phyloP scores from a whole-genome alignment of 1,140 invertebrate species.

The Bombus soroeensis region DNA sequence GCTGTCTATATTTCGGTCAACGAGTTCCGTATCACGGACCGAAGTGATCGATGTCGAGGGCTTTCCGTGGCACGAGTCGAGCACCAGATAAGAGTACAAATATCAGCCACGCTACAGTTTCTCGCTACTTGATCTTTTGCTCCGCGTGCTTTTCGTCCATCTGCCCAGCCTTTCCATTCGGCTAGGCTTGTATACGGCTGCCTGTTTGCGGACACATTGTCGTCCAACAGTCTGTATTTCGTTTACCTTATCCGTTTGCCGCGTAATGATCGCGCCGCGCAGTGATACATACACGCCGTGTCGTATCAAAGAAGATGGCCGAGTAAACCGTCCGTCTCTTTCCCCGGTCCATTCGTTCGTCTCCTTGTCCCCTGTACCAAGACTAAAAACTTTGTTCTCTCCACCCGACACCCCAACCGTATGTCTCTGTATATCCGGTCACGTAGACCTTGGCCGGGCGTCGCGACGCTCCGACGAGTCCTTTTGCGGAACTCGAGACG shows the following conservation, averaged over 20 bases:
- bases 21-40: slow-evolving; percentile 44
- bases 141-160: no score
- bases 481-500: slow-evolving; percentile 47
- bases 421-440: slow-evolving; percentile 15
- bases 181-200: no score
- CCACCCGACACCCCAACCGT: background rate
- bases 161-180: background rate
- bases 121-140: background rate
- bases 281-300: background rate
- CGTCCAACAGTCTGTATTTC: no score
- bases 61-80: slow-evolving; percentile 53
- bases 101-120: slow-evolving; percentile 40
- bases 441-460: slow-evolving; percentile 28
- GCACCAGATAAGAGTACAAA: slow-evolving; percentile 66
- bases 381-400: slow-evolving; percentile 12
- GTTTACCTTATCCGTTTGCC: no score
- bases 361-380: background rate
- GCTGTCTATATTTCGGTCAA: slow-evolving; percentile 44
- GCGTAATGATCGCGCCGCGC: no score
- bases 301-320: background rate
- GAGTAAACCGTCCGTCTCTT: background rate
- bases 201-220: no score
- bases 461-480: slow-evolving; percentile 38
- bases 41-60: slow-evolving; percentile 71
- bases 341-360: background rate